Percentiles rank a stretch among this genome's conserved stretches.
Conservation (phyloP, 2,113 vertebrate genomes). For the Tor tambroides region DNA sequence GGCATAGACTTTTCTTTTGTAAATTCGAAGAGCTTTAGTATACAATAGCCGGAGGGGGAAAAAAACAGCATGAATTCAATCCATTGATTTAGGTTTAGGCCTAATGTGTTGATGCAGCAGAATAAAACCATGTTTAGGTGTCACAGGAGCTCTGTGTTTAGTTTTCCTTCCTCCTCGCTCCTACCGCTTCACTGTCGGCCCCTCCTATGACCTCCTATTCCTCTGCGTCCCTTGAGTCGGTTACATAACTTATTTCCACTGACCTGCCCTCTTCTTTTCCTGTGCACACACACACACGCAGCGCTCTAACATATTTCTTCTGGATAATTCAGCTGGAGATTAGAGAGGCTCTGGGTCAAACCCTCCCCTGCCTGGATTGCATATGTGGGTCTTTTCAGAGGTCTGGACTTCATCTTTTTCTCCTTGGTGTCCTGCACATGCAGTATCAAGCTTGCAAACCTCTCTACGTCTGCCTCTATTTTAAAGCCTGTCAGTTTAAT, state of each 20-base stretch:
- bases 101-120: constrained; percentile 27
- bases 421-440: constrained; percentile 43
- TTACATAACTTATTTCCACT: constrained; percentile 56
- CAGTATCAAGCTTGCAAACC: constrained; percentile 45
- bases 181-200: constrained; percentile 30
- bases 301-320: constrained; percentile 52
- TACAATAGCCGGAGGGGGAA: constrained; percentile 23
- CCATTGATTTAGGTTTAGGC: constrained; percentile 8
- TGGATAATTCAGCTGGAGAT: constrained; percentile 54
- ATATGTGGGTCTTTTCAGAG: constrained; percentile 54
- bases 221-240: constrained; percentile 48
- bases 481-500: constrained; percentile 52
- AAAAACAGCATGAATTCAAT: background rate
- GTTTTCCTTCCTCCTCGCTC: constrained; percentile 34
- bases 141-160: constrained; percentile 44
- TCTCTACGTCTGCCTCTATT: constrained; percentile 51
- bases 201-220: constrained; percentile 44
- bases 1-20: constrained; percentile 23
- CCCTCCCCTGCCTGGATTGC: constrained; percentile 47
- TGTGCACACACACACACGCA: constrained; percentile 30
- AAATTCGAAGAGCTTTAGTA: constrained; percentile 22
- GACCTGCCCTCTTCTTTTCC: constrained; percentile 47
- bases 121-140: constrained; percentile 43
- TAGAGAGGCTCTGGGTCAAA: constrained; percentile 56
- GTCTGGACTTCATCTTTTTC: constrained; percentile 57